These are phyloP conservation scores for Philotrypesis tridentata DNA, from an alignment of 1,140 invertebrate genomes.

Conservation along the genomic window DNA sequence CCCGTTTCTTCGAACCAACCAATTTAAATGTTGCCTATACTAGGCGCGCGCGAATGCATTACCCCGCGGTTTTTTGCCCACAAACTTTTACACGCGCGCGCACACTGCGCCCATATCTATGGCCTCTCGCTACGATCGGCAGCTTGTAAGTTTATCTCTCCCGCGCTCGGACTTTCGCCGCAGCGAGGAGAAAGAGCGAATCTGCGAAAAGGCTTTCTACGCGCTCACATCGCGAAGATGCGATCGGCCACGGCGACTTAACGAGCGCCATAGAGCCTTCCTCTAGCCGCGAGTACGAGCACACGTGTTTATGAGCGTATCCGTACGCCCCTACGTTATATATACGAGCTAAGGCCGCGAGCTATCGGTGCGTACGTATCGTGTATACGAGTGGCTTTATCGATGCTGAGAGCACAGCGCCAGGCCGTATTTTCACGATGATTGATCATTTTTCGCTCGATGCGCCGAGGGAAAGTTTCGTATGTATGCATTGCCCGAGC, in stretches of 20 bases:
- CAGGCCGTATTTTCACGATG: conserved; percentile 8
- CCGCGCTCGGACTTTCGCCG: neutral
- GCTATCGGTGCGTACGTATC: neutral
- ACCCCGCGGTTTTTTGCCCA: neutral
- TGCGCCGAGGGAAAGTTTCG: neutral
- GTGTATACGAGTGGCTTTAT: conserved; percentile 9
- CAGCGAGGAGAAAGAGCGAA: neutral
- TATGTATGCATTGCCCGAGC: neutral
- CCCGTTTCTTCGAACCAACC: neutral
- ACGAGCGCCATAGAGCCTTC: neutral
- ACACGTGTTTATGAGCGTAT: conserved; percentile 14
- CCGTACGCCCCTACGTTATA: neutral
- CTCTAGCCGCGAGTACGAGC: neutral
- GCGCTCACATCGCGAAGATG: neutral
- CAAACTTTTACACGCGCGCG: too few species aligned
- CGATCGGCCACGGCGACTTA: neutral
- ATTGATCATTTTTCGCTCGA: conserved; percentile 12
- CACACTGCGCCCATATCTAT: neutral
- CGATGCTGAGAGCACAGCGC: conserved; percentile 2
- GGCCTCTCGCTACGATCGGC: neutral
- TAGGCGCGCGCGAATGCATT: neutral
- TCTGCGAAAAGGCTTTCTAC: neutral
- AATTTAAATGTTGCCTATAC: neutral
- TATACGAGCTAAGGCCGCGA: neutral
- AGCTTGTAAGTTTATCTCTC: neutral